Base-by-base conservation (phyloP, 2,113 vertebrate species). In the Psammodynastes pulverulentus region DNA sequence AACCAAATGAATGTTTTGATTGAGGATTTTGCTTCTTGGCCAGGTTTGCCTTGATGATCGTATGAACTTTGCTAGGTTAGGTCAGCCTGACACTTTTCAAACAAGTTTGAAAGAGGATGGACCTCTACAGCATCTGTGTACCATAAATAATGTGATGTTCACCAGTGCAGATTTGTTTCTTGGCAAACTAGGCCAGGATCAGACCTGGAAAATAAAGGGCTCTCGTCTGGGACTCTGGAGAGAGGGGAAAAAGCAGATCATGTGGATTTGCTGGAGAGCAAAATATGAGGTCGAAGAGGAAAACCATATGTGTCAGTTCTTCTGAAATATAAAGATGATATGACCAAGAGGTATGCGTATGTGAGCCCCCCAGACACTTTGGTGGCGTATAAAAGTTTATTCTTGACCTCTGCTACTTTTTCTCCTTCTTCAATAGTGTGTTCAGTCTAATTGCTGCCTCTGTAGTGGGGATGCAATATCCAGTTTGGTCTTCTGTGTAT, bases 111-210 rank as follows among this genome's bases (percentile, higher is more conserved):
- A 96, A 97, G 96, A 97, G 96, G 96, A 98, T 97, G 96, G 96
- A 96, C 97, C 97, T 98, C 96, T 96, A 96, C 97, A 97, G 97
- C 97, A 98, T 98, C 97, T 98, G 98, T 96, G 97, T 97, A 97
- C 98, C 97, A 98, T 98, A 98, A 98, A 98, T 98, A 98, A 98
- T 98, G 94, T 97, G 97, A 98, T 98, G 97, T 98, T 98, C 97
- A 97, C 96, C 97, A 98, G 97, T 97, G 96, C 96, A 3, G 97
- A 96, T 97, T 98, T 97, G 96, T 98, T 98, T 97, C 97, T 98
- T 98, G 98, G 98, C 98, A 98, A 94, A 95, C 95, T 97, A 97
- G 97, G 96, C 95, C 97, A 96, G 96, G 98, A 98, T 98, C 97
- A 98, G 96, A 96, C 96, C 3, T 0, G 51, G 51, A 12, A 29